Conservation (phyloP, 2,113 vertebrate genomes). For the Xenotilapia flavipinnis region DNA sequence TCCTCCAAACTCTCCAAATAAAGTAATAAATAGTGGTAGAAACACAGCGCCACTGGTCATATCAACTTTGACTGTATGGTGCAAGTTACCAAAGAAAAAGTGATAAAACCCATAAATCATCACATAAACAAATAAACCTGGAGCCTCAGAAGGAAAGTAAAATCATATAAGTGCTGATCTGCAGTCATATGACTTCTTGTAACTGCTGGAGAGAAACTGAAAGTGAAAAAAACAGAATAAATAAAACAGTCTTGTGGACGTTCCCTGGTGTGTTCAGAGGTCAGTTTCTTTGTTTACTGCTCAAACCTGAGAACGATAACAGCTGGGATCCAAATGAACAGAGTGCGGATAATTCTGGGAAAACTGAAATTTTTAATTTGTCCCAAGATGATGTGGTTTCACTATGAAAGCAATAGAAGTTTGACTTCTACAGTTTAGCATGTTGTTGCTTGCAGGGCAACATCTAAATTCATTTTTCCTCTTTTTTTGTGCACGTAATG, state of each 20-base stretch:
- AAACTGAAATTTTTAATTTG: neutral
- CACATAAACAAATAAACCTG: neutral
- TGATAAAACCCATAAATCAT: neutral
- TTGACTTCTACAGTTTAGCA: neutral
- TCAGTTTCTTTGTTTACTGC: neutral
- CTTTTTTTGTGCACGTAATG: neutral
- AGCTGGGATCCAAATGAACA: neutral
- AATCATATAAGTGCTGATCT: neutral
- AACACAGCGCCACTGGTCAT: neutral
- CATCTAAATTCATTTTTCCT: neutral
- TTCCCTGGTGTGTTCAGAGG: neutral
- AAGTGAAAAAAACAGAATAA: neutral
- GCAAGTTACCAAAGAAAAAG: neutral
- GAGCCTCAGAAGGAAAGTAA: no score
- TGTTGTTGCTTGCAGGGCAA: neutral
- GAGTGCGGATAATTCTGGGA: fast-evolving
- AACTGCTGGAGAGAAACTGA: neutral
- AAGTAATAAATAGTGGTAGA: neutral
- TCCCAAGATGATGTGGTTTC: neutral
- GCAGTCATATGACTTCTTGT: neutral
- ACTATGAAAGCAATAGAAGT: neutral
- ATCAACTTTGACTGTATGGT: neutral
- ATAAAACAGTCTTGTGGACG: fast-evolving
- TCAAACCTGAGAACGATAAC: neutral
- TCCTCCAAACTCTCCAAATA: neutral